phyloP scores from a whole-genome alignment of 2,797 vertebrate species.

The Microctenopoma stevenorrisi region DNA sequence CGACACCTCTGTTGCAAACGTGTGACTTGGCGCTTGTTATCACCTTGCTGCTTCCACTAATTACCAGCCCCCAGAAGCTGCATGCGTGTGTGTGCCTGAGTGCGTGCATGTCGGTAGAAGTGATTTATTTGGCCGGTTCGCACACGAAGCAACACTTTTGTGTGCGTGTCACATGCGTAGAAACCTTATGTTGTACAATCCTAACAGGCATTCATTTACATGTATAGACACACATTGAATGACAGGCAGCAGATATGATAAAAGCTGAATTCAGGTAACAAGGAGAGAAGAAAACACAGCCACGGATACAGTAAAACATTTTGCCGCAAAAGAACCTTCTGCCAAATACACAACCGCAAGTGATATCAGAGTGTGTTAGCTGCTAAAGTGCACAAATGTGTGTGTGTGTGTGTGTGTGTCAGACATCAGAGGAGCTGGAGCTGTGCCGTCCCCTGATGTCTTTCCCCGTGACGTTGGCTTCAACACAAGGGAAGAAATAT shows the following conservation, averaged over 20 bases:
- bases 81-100: constrained; percentile 20
- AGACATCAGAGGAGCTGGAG: constrained; percentile 32
- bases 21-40: constrained; percentile 81
- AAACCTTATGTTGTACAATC: constrained; percentile 22
- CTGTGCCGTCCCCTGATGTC: constrained; percentile 13
- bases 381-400: constrained; percentile 1
- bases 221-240: not conserved
- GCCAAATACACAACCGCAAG: constrained; percentile 2
- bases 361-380: not conserved
- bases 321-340: not conserved
- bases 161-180: constrained; percentile 8
- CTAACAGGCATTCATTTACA: constrained; percentile 8
- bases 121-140: constrained; percentile 53
- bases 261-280: constrained; percentile 9
- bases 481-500: constrained; percentile 47
- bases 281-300: not conserved
- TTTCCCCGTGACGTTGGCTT: constrained; percentile 37
- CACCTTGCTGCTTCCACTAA: constrained; percentile 77
- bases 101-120: constrained; percentile 17
- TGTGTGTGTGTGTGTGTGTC: constrained; percentile 2
- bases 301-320: not conserved
- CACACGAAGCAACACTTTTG: constrained; percentile 56
- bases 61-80: constrained; percentile 64
- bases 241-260: constrained; percentile 14
- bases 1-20: constrained; percentile 68